Base-by-base conservation (phyloP, 2,888 invertebrate genomes). In the Drosophila stalkeri region DNA sequence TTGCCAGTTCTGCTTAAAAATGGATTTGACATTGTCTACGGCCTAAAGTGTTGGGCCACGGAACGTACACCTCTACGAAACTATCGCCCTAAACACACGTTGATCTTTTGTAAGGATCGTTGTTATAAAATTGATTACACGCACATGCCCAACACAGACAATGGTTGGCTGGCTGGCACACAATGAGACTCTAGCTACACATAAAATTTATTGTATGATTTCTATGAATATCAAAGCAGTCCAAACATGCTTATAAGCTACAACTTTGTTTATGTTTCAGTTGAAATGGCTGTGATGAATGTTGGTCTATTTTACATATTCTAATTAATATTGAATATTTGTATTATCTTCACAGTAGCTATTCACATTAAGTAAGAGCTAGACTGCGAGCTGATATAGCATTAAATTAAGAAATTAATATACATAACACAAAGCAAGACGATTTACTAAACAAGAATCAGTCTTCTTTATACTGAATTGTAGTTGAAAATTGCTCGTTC, bases 81-180 rank as follows among this genome's bases (percentile, higher is more conserved):
- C 77, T 78, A 84, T 88, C 89, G 82, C 80, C 77, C 69, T 81
- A 79, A 83, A 72, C 83, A 72, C 87, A 89, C 87, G 85, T 85
- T 49, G 87, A 84, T 86, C 84, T 89, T 79, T 81, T 81, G 79
- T 81, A 47, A 71, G 72, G 67, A 83, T 75, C 75, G 75, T 77
- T 79, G 77, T 73, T 77, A 73, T 70, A 79, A 89, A 89, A 88
- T 84, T 83, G 86, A 89, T 85, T 86, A 83, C 76, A 75, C 77
- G 57, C 72, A 68, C 60, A 54, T 31, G 59, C 64, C 59, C 59
- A 39, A 16, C 64, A 60, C 31, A 49, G 31, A 46, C 49, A 55
- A 44, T 57, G 57, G 18, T 23, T 14, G 27, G 37, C 27, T 27
- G 27, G 27, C 27, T 27, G 27, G 27, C 27, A 52, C 51, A 80